Conservation (phyloP, 1,140 invertebrate species). For the Megalopta genalis region DNA sequence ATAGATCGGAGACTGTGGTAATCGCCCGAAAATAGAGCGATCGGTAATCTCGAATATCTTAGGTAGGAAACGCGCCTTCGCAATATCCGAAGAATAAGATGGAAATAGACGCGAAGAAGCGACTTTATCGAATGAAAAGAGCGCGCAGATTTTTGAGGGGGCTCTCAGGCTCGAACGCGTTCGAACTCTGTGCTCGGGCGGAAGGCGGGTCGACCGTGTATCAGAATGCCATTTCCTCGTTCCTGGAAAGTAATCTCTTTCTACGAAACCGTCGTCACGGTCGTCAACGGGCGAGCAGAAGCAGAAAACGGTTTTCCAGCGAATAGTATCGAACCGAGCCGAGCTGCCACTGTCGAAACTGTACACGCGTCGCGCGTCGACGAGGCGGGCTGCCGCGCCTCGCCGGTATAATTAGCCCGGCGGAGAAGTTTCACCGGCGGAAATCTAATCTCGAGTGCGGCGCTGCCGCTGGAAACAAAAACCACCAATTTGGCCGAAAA, state of each 20-base stretch:
- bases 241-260: conserved; percentile 7
- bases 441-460: conserved; percentile 56
- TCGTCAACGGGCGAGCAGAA: neutral
- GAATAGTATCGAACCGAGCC: conserved; percentile 14
- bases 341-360: conserved; percentile 15
- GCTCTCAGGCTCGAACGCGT: no score
- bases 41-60: no score
- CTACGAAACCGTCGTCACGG: neutral
- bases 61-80: no score
- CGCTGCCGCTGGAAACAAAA: conserved; percentile 51
- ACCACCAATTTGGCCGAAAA: conserved; percentile 62
- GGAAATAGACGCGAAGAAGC: no score
- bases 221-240: neutral
- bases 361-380: neutral
- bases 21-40: no score
- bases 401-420: conserved; percentile 50
- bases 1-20: no score
- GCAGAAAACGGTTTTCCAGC: conserved; percentile 4
- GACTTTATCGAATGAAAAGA: no score
- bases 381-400: neutral
- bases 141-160: no score
- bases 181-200: neutral
- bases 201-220: neutral
- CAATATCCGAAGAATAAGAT: no score
- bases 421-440: conserved; percentile 32